phyloP scores from a whole-genome alignment of 1,140 invertebrate genomes.

The Drosophila nannoptera region DNA sequence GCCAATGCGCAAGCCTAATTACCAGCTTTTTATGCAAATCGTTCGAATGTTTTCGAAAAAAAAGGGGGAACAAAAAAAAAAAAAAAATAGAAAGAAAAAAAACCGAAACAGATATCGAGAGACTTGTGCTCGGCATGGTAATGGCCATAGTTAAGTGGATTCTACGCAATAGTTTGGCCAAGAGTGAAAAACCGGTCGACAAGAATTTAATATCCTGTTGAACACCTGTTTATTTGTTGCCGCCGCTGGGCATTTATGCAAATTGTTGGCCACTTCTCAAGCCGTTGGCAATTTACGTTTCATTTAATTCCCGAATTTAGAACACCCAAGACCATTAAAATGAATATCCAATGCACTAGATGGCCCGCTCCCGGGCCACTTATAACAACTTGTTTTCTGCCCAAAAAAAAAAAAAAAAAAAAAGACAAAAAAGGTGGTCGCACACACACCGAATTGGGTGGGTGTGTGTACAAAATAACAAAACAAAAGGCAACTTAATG shows the following conservation, averaged over 20 bases:
- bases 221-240: conserved; percentile 61
- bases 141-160: conserved; percentile 22
- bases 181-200: conserved; percentile 20
- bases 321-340: conserved; percentile 72
- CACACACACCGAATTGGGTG: conserved; percentile 6
- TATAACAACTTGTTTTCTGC: conserved; percentile 40
- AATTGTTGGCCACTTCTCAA: conserved; percentile 40
- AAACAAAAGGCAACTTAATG: conserved; percentile 52
- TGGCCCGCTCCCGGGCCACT: conserved; percentile 10
- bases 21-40: conserved; percentile 55
- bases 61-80: conserved; percentile 11
- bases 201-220: conserved; percentile 69
- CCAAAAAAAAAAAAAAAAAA: conserved; percentile 3
- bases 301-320: conserved; percentile 66
- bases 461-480: conserved; percentile 26
- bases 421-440: conserved; percentile 7
- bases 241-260: conserved; percentile 49
- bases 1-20: conserved; percentile 47
- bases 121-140: conserved; percentile 50
- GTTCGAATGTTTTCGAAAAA: conserved; percentile 14
- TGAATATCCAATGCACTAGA: conserved; percentile 48
- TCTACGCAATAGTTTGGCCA: conserved; percentile 50
- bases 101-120: conserved; percentile 7
- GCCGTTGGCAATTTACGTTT: conserved; percentile 53
- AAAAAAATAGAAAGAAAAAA: background rate